Conservation (phyloP, 2,113 vertebrate species). For the Gallinago undulata region DNA sequence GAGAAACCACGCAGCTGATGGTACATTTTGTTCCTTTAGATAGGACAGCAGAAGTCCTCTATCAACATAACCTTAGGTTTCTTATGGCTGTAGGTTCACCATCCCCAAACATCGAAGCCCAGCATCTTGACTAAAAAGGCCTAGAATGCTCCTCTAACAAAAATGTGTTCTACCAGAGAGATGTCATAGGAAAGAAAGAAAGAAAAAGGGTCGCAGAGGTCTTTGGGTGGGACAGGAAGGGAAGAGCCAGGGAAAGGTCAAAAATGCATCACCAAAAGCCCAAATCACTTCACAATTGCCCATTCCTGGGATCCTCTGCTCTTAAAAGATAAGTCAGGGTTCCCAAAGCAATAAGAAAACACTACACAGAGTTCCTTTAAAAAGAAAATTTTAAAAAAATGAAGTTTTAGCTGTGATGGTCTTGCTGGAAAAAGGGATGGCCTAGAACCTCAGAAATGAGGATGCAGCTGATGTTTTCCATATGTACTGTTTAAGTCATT, state of each 20-base stretch:
- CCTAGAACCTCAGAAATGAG: fast-evolving
- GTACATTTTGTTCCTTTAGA: neutral
- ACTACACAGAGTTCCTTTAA: neutral
- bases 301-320: neutral
- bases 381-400: neutral
- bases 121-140: neutral
- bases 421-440: neutral
- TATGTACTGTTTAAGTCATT: fast-evolving
- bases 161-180: neutral
- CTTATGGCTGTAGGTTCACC: neutral
- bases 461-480: neutral
- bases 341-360: neutral
- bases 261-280: neutral
- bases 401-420: neutral
- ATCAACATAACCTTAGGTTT: neutral
- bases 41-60: neutral
- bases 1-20: neutral
- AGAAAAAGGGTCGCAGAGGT: neutral
- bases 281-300: neutral
- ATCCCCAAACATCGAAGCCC: neutral
- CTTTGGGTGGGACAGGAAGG: neutral
- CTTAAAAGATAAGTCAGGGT: neutral
- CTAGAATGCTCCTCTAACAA: neutral
- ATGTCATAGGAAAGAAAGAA: neutral
- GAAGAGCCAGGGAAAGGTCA: neutral